A percentile compares a stretch with the other conserved stretches of the same genome.
Evolutionary conservation across 2,113 vertebrate genomes (phyloP).

Genomic region (Capreolus pygargus): DNA sequence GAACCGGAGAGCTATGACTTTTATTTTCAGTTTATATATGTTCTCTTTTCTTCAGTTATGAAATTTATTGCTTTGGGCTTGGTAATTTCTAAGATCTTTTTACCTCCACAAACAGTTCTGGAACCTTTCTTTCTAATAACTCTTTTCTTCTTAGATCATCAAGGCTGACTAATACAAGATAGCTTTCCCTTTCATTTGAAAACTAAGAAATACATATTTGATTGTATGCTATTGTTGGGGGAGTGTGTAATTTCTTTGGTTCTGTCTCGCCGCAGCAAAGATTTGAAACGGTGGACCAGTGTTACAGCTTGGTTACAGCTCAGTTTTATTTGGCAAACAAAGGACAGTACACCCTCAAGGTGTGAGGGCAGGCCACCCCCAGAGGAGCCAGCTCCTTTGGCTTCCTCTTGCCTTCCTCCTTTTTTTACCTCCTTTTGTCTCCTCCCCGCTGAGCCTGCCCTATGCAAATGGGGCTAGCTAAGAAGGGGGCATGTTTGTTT

Average conservation of each 20-base stretch:
- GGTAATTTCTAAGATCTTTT: not conserved
- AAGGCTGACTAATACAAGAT: not conserved
- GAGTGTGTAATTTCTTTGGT: not conserved
- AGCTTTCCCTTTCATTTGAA: not conserved
- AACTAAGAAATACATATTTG: not conserved
- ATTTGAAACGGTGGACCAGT: not conserved
- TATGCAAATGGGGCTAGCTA: not conserved
- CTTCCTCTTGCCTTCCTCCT: not conserved
- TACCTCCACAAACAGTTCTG: not conserved
- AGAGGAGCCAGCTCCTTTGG: not conserved
- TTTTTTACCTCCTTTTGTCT: not conserved
- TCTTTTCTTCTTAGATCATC: not conserved
- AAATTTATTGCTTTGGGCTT: not conserved
- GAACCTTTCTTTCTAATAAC: slow-evolving; percentile 6
- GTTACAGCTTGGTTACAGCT: not conserved
- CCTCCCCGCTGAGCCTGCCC: not conserved
- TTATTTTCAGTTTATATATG: not conserved
- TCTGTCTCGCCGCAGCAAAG: not conserved
- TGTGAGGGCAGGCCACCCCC: not conserved
- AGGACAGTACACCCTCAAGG: not conserved
- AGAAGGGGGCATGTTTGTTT: not conserved
- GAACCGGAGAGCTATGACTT: not conserved
- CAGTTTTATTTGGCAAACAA: not conserved
- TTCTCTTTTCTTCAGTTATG: not conserved
- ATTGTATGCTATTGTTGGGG: not conserved